Evolutionary conservation across 2,113 vertebrate genomes (phyloP), one percentile per base, ranked within the genome.

Genomic region (Lepus americanus): DNA sequence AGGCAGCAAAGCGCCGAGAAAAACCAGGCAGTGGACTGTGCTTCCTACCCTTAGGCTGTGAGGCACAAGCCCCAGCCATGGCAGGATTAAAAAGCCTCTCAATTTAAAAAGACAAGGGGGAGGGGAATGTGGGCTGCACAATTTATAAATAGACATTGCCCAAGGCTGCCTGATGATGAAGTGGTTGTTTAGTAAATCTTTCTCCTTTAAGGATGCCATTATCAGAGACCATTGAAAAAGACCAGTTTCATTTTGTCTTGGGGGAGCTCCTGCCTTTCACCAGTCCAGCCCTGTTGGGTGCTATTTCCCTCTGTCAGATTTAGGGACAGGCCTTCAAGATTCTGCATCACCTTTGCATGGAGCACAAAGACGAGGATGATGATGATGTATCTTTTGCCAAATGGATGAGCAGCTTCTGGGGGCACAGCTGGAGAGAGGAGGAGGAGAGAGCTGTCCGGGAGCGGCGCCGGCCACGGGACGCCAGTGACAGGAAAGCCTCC

Each of bases 401-500:
- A 95, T 99, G 99, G 99, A 99, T 99, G 99, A 99, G 99, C 97
- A 99, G 99, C 93, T 99, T 99, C 98, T 99, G 99, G 99, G 99
- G 99, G 64, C 99, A 99, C 86, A 99, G 98, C 64, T 98, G 98
- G 77, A 97, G 98, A 0, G 96, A 98, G 4, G 98, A 98, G 69
- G 96, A 97, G 9, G 95, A 98, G 93, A 98, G 98, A 89, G 98
- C 99, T 16, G 96, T 97, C 55, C 99, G 98, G 97, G 98, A 98
- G 94, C 97, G 83, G 74, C 98, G 88, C 39, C 95, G 98, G 69
- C 51, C 96, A 10, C 98, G 61, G 66, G 39, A 66, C 0, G 95
- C 97, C 1, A 88, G 39, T 13, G 98, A 99, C 87, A 98, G 99
- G 91, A 98, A 99, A 94, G 98, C 99, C 72, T 99, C 99, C 3